Percentiles rank a stretch among this genome's conserved stretches.
Evolutionary conservation across 2,113 vertebrate genomes (phyloP).

Genomic region (Megaleporinus macrocephalus): DNA sequence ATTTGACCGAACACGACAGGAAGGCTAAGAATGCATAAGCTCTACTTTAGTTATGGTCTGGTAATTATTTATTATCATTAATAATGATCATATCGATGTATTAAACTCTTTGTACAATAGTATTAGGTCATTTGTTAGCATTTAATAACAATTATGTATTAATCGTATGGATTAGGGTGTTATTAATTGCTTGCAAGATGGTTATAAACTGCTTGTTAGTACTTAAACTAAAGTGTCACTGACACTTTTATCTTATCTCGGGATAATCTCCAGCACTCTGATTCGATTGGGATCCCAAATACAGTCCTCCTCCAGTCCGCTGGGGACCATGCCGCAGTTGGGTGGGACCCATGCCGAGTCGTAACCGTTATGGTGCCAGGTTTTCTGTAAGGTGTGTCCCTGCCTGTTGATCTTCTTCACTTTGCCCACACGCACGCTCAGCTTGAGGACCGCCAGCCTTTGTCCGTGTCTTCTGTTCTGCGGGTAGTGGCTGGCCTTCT

Average conservation of each 20-base stretch:
- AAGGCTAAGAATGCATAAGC: too few relatives aligned
- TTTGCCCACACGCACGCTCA: slow-evolving; percentile 52
- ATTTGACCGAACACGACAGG: too few relatives aligned
- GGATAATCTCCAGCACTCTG: slow-evolving; percentile 7
- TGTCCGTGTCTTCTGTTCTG: rapidly evolving
- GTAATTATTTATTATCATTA: too few relatives aligned
- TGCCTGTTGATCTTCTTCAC: slow-evolving; percentile 61
- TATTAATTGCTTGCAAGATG: too few relatives aligned
- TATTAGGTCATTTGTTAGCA: too few relatives aligned
- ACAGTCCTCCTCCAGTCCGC: slow-evolving; percentile 73
- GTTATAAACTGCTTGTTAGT: too few relatives aligned
- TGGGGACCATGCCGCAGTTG: slow-evolving; percentile 63
- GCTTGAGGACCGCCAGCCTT: slow-evolving; percentile 56
- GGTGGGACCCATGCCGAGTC: slow-evolving; percentile 65
- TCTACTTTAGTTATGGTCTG: too few relatives aligned
- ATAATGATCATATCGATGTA: too few relatives aligned
- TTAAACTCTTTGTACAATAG: too few relatives aligned
- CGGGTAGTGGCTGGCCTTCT: slow-evolving; percentile 71
- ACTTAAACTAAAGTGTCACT: too few relatives aligned
- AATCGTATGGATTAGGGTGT: too few relatives aligned
- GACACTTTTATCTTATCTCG: not conserved
- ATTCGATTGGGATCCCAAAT: slow-evolving; percentile 64
- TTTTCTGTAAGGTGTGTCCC: slow-evolving; percentile 55
- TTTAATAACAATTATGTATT: too few relatives aligned
- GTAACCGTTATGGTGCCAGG: slow-evolving; percentile 24